phyloP scores from a whole-genome alignment of 2,888 invertebrate species.

The Brenthis daphne region DNA sequence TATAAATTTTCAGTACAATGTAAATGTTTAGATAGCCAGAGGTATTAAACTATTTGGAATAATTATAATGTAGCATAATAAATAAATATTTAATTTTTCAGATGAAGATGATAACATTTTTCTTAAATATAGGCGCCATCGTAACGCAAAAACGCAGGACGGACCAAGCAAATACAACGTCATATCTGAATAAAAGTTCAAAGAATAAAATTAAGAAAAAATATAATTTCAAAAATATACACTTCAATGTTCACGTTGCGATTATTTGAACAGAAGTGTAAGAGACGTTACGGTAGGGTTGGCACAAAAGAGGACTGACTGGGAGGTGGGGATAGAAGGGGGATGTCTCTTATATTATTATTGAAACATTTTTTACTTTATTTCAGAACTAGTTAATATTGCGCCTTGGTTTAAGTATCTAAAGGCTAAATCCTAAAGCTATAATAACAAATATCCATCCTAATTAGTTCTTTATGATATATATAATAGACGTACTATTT shows the following conservation, averaged over 20 bases:
- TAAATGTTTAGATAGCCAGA: not conserved
- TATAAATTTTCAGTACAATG: slow-evolving; percentile 2
- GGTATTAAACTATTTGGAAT: too few relatives aligned
- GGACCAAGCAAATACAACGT: too few relatives aligned
- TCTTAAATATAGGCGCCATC: too few relatives aligned
- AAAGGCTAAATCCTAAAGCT: too few relatives aligned
- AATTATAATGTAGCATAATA: too few relatives aligned
- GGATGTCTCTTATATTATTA: slow-evolving; percentile 5
- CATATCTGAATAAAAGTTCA: too few relatives aligned
- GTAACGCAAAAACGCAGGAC: too few relatives aligned
- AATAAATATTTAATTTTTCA: too few relatives aligned
- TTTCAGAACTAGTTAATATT: not conserved
- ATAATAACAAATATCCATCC: too few relatives aligned
- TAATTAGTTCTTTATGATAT: too few relatives aligned
- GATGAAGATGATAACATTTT: too few relatives aligned
- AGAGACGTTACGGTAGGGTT: slow-evolving; percentile 26
- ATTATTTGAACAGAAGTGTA: slow-evolving; percentile 28
- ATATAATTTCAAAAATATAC: slow-evolving; percentile 2
- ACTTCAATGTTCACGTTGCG: slow-evolving; percentile 21
- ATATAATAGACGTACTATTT: too few relatives aligned
- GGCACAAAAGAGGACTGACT: slow-evolving; percentile 12
- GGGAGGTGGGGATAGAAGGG: slow-evolving; percentile 1
- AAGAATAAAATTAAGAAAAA: not conserved
- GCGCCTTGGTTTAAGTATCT: not conserved
- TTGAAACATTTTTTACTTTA: not conserved